phyloP scores from a whole-genome alignment of 1,140 invertebrate species.

The Papilio polyxenes region DNA sequence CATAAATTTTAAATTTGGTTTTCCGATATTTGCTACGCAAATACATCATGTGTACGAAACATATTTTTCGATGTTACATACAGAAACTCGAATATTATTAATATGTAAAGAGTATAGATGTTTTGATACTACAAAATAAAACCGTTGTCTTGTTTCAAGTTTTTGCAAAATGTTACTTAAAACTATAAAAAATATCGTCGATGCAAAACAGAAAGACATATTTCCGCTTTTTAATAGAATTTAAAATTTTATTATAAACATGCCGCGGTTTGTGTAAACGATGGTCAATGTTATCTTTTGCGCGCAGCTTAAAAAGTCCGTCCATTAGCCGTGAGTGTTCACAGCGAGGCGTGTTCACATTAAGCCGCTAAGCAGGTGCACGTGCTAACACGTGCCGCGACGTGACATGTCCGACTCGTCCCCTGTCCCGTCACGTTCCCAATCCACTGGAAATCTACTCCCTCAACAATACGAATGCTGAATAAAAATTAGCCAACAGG shows the following conservation, averaged over 20 bases:
- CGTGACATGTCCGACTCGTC: slow-evolving; percentile 38
- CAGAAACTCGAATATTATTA: too few species aligned
- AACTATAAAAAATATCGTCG: not conserved
- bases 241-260: not conserved
- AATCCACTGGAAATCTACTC: slow-evolving; percentile 36
- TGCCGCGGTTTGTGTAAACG: not conserved
- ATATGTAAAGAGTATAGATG: too few species aligned
- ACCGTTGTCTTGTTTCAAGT: too few species aligned
- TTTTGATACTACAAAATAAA: too few species aligned
- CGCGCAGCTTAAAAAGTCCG: slow-evolving; percentile 27
- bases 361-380: slow-evolving; percentile 65
- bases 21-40: too few species aligned
- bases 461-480: slow-evolving; percentile 37
- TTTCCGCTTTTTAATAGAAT: not conserved
- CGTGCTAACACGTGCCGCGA: slow-evolving; percentile 56
- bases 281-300: slow-evolving; percentile 13
- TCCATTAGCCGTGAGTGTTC: slow-evolving; percentile 9
- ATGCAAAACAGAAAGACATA: not conserved
- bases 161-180: not conserved
- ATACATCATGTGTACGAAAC: too few species aligned
- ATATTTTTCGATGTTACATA: too few species aligned
- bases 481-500: slow-evolving; percentile 41
- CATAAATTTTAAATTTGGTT: too few species aligned
- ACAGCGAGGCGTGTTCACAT: slow-evolving; percentile 47
- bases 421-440: slow-evolving; percentile 30